Base-by-base conservation (phyloP, 2,888 invertebrate species). In the Entomobrya proxima region DNA sequence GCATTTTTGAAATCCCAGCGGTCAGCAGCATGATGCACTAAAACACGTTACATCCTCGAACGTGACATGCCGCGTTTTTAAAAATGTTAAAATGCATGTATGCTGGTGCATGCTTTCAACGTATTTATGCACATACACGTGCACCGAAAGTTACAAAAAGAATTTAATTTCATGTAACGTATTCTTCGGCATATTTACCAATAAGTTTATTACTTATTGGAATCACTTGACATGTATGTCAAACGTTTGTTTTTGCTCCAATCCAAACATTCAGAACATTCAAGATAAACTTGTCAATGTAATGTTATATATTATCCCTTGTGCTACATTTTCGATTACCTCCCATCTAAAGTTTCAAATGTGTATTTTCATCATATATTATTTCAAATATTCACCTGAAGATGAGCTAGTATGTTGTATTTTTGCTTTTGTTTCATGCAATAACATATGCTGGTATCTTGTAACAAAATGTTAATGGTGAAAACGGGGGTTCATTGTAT, bases 21-120 rank as follows among this genome's bases (percentile, higher is more conserved):
- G 83, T 83, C 83, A 83, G 50, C 80, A 74, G 81, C 81, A 74
- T 81, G 81, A 24, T n/a, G 81, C 61, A 30, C 61, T 81, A 74
- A 81, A n/a, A n/a, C n/a, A 61, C 81, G 61, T 64, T 81, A 44
- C 50, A 80, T 58, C 72, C 61, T 77, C n/a, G n/a, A n/a, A 78
- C 67, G 50, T 64, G 78, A 64, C 44, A 40, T 72, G 80, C 47
- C 21, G 35, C n/a, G 52, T 21, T 55, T n/a, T n/a, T n/a, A n/a
- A n/a, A n/a, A n/a, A n/a, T n/a, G n/a, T n/a, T 44, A 47, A 55
- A 37, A 35, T 37, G 37, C 37, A 21, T 64, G n/a, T 64, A 58
- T 27, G 58, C 64, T 35, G 18, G 18, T 2, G 30, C 32, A n/a
- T 32, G 61, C 32, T 61, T 61, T 52, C 32, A 15, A 61, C 21